phyloP scores from a whole-genome alignment of 2,113 vertebrate species.

The Lepisosteus oculatus region DNA sequence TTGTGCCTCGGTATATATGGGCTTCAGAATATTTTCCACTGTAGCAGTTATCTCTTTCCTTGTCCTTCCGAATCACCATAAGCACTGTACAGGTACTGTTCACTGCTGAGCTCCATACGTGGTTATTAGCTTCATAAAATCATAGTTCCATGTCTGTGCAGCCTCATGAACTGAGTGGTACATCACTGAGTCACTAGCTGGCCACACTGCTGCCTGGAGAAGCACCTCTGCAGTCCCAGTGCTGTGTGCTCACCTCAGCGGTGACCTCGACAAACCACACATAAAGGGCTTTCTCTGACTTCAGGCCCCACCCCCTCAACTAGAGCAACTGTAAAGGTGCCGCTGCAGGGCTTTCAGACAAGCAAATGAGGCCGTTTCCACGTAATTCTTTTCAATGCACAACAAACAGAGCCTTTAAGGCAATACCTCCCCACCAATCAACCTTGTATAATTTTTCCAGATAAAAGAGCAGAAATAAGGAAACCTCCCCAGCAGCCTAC shows the following conservation, averaged over 20 bases:
- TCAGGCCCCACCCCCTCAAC: neutral
- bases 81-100: too few species aligned
- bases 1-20: too few species aligned
- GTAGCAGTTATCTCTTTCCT: too few species aligned
- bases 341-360: conserved; percentile 28
- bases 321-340: conserved; percentile 26
- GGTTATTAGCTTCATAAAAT: too few species aligned
- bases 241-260: neutral
- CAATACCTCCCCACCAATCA: conserved; percentile 3
- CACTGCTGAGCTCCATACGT: too few species aligned
- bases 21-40: too few species aligned
- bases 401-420: conserved; percentile 4
- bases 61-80: too few species aligned
- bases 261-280: neutral
- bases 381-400: conserved; percentile 16
- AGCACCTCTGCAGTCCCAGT: neutral
- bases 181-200: conserved; percentile 52
- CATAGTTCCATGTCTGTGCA: too few species aligned
- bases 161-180: neutral
- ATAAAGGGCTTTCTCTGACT: neutral
- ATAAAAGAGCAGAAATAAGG: conserved; percentile 29
- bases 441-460: conserved; percentile 8
- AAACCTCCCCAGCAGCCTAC: conserved; percentile 47
- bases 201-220: conserved; percentile 57
- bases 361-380: conserved; percentile 34